phyloP scores from a whole-genome alignment of 1,140 invertebrate species.

The Drosophila equinoxialis region DNA sequence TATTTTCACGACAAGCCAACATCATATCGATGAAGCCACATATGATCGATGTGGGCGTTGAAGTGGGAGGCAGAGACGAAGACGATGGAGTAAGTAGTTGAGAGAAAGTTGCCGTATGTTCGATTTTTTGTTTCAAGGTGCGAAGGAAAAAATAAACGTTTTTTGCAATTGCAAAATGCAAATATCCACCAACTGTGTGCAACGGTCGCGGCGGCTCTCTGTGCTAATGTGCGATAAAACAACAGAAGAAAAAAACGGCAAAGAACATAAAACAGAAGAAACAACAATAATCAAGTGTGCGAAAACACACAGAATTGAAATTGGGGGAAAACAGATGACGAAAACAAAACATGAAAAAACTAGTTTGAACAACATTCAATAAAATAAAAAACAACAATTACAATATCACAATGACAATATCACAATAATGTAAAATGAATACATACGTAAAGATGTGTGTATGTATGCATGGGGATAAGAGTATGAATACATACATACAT shows the following conservation, averaged over 20 bases:
- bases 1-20: conserved; percentile 21
- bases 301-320: background rate
- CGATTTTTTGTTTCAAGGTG: background rate
- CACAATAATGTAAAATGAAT: conserved; percentile 37
- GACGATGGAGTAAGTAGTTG: background rate
- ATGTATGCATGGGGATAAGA: background rate
- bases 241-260: conserved; percentile 23
- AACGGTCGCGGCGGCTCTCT: conserved; percentile 6
- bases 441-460: background rate
- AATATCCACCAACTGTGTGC: conserved; percentile 30
- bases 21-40: background rate
- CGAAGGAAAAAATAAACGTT: background rate
- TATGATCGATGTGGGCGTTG: background rate
- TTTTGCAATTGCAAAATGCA: conserved; percentile 16
- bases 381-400: conserved; percentile 42
- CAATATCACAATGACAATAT: conserved; percentile 58
- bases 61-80: background rate
- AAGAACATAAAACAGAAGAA: conserved; percentile 19
- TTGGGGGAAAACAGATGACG: conserved; percentile 34
- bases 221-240: conserved; percentile 48
- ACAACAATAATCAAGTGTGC: background rate
- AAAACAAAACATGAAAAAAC: conserved; percentile 65
- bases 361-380: conserved; percentile 67
- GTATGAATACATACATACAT: background rate
- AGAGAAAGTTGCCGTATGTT: conserved; percentile 3